These are phyloP conservation scores for Erebia aethiops DNA, from an alignment of 2,888 invertebrate genomes.

Conservation along the genomic window DNA sequence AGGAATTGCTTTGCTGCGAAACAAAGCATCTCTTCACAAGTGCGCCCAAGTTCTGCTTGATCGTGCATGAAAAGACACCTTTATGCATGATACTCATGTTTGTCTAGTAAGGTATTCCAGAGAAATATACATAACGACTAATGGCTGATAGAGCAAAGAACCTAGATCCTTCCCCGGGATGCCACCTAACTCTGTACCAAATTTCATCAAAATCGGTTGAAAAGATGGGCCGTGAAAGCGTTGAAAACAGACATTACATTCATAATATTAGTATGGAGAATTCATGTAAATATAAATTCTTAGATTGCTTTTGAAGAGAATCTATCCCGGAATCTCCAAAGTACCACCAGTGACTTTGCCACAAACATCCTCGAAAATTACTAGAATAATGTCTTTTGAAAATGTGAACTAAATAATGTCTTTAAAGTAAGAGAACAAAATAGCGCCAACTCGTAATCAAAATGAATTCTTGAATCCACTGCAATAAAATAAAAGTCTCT, in stretches of 20 bases:
- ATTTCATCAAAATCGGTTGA: too few relatives aligned
- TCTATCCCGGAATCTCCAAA: too few relatives aligned
- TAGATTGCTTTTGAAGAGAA: too few relatives aligned
- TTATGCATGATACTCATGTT: slow-evolving; percentile 14
- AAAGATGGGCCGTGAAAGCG: too few relatives aligned
- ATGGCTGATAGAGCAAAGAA: too few relatives aligned
- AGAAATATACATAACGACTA: not conserved
- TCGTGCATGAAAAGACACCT: slow-evolving; percentile 28
- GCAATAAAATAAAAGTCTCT: slow-evolving; percentile 11
- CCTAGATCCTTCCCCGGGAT: too few relatives aligned
- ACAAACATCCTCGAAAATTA: too few relatives aligned
- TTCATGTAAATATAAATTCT: too few relatives aligned
- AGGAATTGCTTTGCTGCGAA: slow-evolving; percentile 29
- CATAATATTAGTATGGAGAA: too few relatives aligned
- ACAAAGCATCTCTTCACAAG: slow-evolving; percentile 30
- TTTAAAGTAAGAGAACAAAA: not conserved
- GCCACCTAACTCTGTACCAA: too few relatives aligned
- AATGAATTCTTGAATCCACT: slow-evolving; percentile 17
- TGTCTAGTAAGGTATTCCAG: not conserved
- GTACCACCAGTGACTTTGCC: too few relatives aligned
- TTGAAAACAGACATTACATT: too few relatives aligned
- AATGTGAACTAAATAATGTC: not conserved
- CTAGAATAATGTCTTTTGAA: not conserved
- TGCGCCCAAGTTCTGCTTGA: slow-evolving; percentile 23
- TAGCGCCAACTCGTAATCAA: slow-evolving; percentile 14